Percentiles rank a stretch among this genome's conserved stretches.
These are phyloP conservation scores for Ictalurus punctatus DNA, from an alignment of 2,113 vertebrate species.

Conservation along the genomic window DNA sequence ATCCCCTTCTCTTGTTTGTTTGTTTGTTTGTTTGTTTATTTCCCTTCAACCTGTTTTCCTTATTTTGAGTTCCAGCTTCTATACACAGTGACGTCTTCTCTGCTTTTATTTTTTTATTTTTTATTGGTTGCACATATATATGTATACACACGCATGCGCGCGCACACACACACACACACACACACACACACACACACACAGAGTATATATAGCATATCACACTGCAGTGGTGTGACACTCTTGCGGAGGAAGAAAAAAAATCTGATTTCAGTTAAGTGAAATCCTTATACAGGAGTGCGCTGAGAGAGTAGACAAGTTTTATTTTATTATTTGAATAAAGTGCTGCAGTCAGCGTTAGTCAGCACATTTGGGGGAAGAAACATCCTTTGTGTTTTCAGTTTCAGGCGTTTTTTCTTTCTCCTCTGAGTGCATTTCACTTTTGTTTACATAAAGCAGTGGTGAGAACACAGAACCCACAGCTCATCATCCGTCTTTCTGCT, in stretches of 20 bases:
- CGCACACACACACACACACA: too few species aligned
- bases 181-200: background rate
- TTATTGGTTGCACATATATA: too few species aligned
- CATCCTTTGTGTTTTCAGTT: background rate
- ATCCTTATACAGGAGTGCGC: background rate
- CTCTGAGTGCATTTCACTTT: background rate
- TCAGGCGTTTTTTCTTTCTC: background rate
- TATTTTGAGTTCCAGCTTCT: conserved; percentile 48
- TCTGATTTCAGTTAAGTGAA: background rate
- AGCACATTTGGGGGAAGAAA: background rate
- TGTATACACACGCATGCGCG: too few species aligned
- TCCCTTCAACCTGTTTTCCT: conserved; percentile 52
- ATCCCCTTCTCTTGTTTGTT: conserved; percentile 51
- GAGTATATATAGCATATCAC: background rate
- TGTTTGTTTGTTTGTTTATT: conserved; percentile 45
- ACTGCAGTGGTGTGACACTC: background rate
- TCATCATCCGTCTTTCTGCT: background rate
- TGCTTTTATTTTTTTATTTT: background rate
- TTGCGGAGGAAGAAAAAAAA: background rate
- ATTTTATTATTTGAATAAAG: background rate
- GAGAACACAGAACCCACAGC: background rate
- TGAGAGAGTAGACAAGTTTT: background rate
- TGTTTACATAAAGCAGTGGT: background rate
- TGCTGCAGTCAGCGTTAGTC: background rate
- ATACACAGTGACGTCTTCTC: background rate